Evolutionary conservation across 2,797 vertebrate genomes (phyloP), one percentile per base, ranked within the genome.

Genomic region (Cephalopachus bancanus): DNA sequence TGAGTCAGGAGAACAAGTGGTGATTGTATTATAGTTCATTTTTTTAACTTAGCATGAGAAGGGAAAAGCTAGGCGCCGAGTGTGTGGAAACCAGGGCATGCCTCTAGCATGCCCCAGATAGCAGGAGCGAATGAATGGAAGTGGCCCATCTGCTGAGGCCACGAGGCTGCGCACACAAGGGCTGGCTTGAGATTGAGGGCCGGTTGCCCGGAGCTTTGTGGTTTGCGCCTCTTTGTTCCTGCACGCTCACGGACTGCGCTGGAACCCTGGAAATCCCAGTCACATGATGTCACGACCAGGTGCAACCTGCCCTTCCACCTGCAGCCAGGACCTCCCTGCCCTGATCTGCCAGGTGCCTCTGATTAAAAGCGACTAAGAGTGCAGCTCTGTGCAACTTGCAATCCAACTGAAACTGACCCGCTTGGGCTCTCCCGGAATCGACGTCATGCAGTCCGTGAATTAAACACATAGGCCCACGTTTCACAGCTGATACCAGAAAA

Each of bases 1-100:
- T 92, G 94, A 95, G 93, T 62, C 60, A 76, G 8, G 17, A 79
- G 93, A 93, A 97, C 97, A 97, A 96, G 83, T 5, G 24, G 88
- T 28, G 0, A 94, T 76, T 97, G 95, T 97, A 7, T 2, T n/a
- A 72, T 7, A 20, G 53, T 5, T 81, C n/a, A 10, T 83, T 79
- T 86, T 80, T 80, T 75, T 80, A 72, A 86, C 19, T 7, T 12
- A 79, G 90, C 90, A 59, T 15, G 60, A 76, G 94, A 83, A 53
- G 90, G 67, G 57, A 85, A 96, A 95, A 60, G 72, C 85, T 93
- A 76, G 86, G 20, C 53, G 49, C 81, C 10, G 64, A 51, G 81
- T n/a, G 6, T 71, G 3, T n/a, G 74, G 37, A 51, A 84, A 69
- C 75, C 76, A n/a, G 72, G 83, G 71, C 64, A 65, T 17, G 72